Percentiles rank a stretch among this genome's conserved stretches.
phyloP scores from a whole-genome alignment of 1,140 invertebrate genomes.

The Lerema accius region DNA sequence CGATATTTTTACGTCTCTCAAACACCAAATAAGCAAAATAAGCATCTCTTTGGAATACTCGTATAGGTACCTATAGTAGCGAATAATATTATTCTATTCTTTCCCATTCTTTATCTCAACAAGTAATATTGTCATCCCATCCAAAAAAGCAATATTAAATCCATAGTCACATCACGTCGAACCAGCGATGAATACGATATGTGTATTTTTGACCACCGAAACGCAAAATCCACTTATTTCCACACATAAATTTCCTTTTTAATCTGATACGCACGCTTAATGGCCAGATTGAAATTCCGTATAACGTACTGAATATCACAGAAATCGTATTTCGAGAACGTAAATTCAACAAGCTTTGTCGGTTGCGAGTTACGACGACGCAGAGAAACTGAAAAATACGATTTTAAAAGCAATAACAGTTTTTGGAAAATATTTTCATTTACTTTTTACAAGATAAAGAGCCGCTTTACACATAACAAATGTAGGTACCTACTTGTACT shows the following conservation, averaged over 20 bases:
- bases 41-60: too few species aligned
- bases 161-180: neutral
- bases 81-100: too few species aligned
- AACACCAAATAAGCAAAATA: too few species aligned
- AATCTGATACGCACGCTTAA: conserved; percentile 29
- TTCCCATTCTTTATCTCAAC: too few species aligned
- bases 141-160: neutral
- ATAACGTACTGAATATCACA: conserved; percentile 15
- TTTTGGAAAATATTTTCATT: too few species aligned
- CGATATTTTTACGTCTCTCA: too few species aligned
- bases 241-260: conserved; percentile 20
- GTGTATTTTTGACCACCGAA: conserved; percentile 8
- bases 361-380: neutral
- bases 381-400: neutral
- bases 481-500: too few species aligned
- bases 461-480: too few species aligned
- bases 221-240: conserved; percentile 22
- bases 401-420: neutral
- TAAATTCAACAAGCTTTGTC: conserved; percentile 1
- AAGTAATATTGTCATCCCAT: too few species aligned
- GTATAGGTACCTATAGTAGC: too few species aligned
- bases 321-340: conserved; percentile 2
- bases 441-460: too few species aligned
- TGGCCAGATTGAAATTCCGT: conserved; percentile 25
- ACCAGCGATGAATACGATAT: conserved; percentile 3